These are phyloP conservation scores for Oriolus oriolus DNA, from an alignment of 2,113 vertebrate species.

Conservation along the genomic window DNA sequence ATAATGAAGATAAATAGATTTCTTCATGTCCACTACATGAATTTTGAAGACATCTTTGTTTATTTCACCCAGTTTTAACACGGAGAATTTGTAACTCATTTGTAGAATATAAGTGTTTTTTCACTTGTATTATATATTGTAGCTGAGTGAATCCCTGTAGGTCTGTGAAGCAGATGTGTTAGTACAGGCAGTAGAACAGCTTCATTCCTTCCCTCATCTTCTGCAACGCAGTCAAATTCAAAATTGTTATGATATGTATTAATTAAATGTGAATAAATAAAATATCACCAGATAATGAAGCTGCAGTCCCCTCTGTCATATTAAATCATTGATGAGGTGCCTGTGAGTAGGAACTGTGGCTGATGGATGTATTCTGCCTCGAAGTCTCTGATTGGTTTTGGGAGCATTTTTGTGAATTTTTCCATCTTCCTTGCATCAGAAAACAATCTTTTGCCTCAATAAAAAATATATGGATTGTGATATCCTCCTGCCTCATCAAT, in stretches of 20 bases:
- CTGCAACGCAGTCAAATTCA: conserved; percentile 41
- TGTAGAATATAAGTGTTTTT: conserved; percentile 40
- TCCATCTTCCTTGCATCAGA: neutral
- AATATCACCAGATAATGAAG: conserved; percentile 53
- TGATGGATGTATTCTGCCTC: neutral
- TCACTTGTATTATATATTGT: conserved; percentile 30
- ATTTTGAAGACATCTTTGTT: conserved; percentile 44
- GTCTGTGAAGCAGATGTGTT: conserved; percentile 67
- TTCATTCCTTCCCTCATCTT: conserved; percentile 34
- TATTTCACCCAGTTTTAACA: conserved; percentile 37
- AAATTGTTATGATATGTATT: conserved; percentile 16
- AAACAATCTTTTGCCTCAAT: neutral
- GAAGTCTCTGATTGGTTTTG: neutral
- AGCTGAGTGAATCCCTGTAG: conserved; percentile 43
- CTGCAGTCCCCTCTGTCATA: conserved; percentile 3
- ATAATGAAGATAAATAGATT: conserved; percentile 63
- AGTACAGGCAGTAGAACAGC: neutral
- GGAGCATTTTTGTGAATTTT: neutral
- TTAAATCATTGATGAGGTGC: conserved; percentile 59
- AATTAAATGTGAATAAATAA: conserved; percentile 63
- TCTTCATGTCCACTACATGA: conserved; percentile 2
- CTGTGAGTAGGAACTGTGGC: neutral
- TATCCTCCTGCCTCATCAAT: neutral
- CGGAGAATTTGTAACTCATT: conserved; percentile 55
- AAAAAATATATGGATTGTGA: neutral